Percentiles rank a stretch among this genome's conserved stretches.
These are phyloP conservation scores for Trichomalopsis sarcophagae DNA, from an alignment of 1,140 invertebrate species.

Conservation along the genomic window DNA sequence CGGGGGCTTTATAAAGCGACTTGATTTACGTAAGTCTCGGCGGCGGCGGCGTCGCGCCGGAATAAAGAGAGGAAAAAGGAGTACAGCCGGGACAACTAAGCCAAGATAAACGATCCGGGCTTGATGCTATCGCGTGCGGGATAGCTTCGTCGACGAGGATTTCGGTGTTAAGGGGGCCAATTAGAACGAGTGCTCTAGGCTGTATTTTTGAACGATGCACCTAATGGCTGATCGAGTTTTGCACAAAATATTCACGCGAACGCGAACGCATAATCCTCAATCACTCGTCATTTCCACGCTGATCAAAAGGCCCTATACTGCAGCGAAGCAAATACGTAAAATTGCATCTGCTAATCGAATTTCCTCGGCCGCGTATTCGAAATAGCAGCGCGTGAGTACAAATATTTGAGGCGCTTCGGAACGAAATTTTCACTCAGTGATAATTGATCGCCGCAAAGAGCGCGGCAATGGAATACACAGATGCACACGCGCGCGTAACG, in stretches of 20 bases:
- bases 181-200: slow-evolving; percentile 51
- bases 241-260: no score
- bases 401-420: background rate
- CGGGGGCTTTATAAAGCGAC: slow-evolving; percentile 31
- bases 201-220: no score
- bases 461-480: background rate
- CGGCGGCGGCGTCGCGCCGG: background rate
- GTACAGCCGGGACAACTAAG: slow-evolving; percentile 8
- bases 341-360: slow-evolving; percentile 7
- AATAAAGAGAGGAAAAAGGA: slow-evolving; percentile 27
- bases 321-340: background rate
- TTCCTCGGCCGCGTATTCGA: no score
- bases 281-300: no score
- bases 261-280: no score
- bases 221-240: no score
- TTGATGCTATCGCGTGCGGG: background rate
- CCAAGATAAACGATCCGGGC: slow-evolving; percentile 46
- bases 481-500: background rate
- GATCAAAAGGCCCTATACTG: background rate
- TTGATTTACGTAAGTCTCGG: slow-evolving; percentile 46
- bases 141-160: background rate
- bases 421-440: background rate
- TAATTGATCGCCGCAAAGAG: background rate
- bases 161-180: slow-evolving; percentile 36
- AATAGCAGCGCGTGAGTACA: background rate